Conservation (phyloP, 2,888 invertebrate genomes). For the Scelioninae gen. 2 region DNA sequence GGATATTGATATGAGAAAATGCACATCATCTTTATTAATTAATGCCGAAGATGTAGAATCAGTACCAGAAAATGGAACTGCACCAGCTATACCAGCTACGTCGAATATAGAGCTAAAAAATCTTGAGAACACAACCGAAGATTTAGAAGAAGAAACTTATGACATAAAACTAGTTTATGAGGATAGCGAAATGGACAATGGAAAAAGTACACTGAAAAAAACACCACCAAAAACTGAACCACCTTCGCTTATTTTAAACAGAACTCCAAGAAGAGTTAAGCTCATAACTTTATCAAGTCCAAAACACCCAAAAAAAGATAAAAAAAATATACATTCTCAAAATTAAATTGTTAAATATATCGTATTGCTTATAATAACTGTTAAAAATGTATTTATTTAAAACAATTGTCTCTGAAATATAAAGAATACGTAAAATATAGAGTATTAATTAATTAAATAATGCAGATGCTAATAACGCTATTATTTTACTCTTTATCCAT, state of each 20-base stretch:
- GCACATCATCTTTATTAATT: conserved; percentile 23
- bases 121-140: conserved; percentile 24
- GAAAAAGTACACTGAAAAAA: conserved; percentile 61
- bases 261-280: conserved; percentile 82
- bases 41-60: background rate
- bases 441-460: too few species aligned
- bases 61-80: background rate
- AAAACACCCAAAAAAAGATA: conserved; percentile 80
- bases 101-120: conserved; percentile 13
- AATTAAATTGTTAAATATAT: background rate
- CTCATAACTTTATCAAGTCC: conserved; percentile 88
- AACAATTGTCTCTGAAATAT: too few species aligned
- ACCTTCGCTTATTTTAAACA: conserved; percentile 70
- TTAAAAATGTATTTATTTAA: background rate
- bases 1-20: conserved; percentile 68
- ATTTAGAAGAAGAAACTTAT: conserved; percentile 76
- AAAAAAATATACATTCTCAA: background rate
- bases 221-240: conserved; percentile 64
- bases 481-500: too few species aligned
- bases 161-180: conserved; percentile 80
- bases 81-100: too few species aligned
- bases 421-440: too few species aligned
- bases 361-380: background rate
- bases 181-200: conserved; percentile 66
- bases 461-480: too few species aligned